Percentiles rank a stretch among this genome's conserved stretches.
phyloP scores from a whole-genome alignment of 2,888 invertebrate species.

The Graphium colonna region DNA sequence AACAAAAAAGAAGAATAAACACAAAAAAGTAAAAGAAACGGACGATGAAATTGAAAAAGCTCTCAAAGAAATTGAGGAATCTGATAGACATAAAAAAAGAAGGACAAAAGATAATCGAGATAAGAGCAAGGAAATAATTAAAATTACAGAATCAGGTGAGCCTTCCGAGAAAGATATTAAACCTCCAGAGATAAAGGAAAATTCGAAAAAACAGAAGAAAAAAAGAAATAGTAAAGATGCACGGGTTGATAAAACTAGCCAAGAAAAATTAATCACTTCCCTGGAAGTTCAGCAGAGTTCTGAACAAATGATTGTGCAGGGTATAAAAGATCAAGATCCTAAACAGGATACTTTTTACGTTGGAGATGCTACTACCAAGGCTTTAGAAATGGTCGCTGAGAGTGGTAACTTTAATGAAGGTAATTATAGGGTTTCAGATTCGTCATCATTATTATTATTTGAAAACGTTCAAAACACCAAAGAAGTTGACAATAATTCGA shows the following conservation, averaged over 20 bases:
- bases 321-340: not conserved
- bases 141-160: constrained; percentile 26
- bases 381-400: not conserved
- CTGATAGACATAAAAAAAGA: constrained; percentile 59
- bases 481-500: not conserved
- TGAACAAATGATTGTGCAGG: not conserved
- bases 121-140: constrained; percentile 39
- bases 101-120: constrained; percentile 47
- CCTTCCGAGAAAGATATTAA: constrained; percentile 3
- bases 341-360: not conserved
- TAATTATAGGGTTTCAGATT: not conserved
- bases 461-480: not conserved
- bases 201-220: constrained; percentile 33
- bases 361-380: not conserved
- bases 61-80: constrained; percentile 67
- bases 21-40: constrained; percentile 52
- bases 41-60: constrained; percentile 70
- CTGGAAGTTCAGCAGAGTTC: not conserved
- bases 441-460: not conserved
- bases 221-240: constrained; percentile 35
- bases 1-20: constrained; percentile 60
- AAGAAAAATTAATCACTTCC: not conserved
- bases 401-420: not conserved
- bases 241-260: constrained; percentile 23
- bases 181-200: constrained; percentile 22